Evolutionary conservation across 2,113 vertebrate species (phyloP).

Genomic region (Calypte anna): DNA sequence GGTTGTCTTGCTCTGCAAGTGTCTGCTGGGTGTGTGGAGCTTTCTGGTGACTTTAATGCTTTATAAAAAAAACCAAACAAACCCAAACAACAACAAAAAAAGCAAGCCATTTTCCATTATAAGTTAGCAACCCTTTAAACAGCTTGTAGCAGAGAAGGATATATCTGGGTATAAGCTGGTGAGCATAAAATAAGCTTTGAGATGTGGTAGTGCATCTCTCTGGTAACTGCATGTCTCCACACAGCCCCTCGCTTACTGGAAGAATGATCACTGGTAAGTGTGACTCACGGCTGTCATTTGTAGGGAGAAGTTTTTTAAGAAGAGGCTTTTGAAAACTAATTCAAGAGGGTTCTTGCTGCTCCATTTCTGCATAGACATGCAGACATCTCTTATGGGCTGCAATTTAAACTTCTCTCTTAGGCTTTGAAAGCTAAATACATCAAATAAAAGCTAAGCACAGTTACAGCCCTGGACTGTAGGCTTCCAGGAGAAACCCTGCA

Average conservation of each 20-base stretch:
- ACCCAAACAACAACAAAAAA: too few species aligned
- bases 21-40: not conserved
- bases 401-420: not conserved
- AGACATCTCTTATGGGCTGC: not conserved
- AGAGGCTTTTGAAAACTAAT: not conserved
- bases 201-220: not conserved
- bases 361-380: not conserved
- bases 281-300: not conserved
- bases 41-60: conserved; percentile 5
- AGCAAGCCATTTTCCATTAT: not conserved
- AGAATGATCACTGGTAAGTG: not conserved
- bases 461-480: not conserved
- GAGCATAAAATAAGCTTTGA: conserved; percentile 29
- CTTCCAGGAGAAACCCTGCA: not conserved
- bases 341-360: not conserved
- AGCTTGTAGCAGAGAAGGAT: conserved; percentile 8
- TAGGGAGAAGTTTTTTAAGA: not conserved
- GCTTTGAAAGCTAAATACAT: not conserved
- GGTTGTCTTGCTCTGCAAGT: not conserved
- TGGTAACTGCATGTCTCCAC: not conserved
- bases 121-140: conserved; percentile 31
- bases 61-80: not conserved
- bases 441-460: not conserved
- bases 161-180: conserved; percentile 15
- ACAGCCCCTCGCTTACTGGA: not conserved